Evolutionary conservation across 2,888 invertebrate species (phyloP), one percentile per base, ranked within the genome.

Genomic region (Lordiphosa fenestrarum): DNA sequence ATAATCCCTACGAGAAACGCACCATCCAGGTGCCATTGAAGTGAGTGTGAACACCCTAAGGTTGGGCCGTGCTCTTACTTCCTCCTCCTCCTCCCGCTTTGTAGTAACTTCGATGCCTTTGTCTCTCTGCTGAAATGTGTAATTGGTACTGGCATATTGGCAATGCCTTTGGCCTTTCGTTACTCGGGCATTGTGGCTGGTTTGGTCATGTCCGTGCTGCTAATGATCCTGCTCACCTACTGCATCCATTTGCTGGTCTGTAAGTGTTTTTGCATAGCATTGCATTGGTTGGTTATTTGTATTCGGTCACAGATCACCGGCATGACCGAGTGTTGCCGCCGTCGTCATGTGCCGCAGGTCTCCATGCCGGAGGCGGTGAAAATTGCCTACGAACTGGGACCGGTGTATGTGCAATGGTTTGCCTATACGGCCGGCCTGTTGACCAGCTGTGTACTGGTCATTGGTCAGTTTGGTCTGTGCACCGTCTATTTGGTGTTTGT

Each of bases 401-500:
- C 85, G 1, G 19, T 5, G 0, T 81, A 59, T 36, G n/a, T 81
- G 5, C 68, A 55, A 4, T 67, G 78, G n/a, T 55, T 78, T 7
- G 85, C 61, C 1, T 39, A 52, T 1, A 21, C n/a, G 2, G 77
- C 77, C 0, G 58, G 75, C 15, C 5, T 67, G 5, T 91, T 93
- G 84, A 93, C 95, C 70, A 95, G 95, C 87, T 91, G 92, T 86
- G 95, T 95, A 87, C 90, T 95, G 51, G 94, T 96, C 55, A 91
- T 97, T 49, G 98, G 98, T 86, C 93, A 98, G 89, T 91, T 98
- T 75, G 98, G 98, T 7, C 98, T 98, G 88, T 98, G 98, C 90
- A 97, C 97, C 89, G 97, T 98, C 0, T 99, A 98, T 90, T 93
- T 97, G 59, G 95, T 97, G 6, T 98, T 98, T 88, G 95, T 98